These are phyloP conservation scores for Stegostoma tigrinum DNA, from an alignment of 2,113 vertebrate species.

Conservation along the genomic window DNA sequence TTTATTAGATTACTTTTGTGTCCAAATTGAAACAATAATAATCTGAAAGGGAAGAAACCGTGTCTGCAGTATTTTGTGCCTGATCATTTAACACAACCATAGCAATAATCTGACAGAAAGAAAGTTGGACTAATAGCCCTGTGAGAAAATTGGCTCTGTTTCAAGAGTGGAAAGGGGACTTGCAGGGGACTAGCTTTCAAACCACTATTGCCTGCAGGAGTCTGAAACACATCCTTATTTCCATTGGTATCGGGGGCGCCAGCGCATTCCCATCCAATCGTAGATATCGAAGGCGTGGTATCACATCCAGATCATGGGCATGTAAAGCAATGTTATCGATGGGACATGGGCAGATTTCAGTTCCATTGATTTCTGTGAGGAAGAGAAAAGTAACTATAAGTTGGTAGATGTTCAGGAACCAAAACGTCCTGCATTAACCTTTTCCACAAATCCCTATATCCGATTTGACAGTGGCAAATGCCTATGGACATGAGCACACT, in stretches of 20 bases:
- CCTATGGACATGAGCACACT: neutral
- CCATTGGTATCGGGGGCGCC: slow-evolving; percentile 79
- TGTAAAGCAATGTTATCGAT: slow-evolving; percentile 46
- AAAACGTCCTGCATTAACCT: neutral
- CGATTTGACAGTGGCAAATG: neutral
- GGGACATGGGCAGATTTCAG: slow-evolving; percentile 72
- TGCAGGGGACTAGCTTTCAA: neutral
- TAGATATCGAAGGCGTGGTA: slow-evolving; percentile 82
- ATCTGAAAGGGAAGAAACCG: neutral
- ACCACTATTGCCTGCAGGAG: slow-evolving; percentile 75
- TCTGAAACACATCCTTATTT: slow-evolving; percentile 94
- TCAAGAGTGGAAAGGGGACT: neutral
- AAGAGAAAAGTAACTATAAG: neutral
- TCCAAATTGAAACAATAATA: neutral
- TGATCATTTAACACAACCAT: neutral
- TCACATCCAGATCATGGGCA: slow-evolving; percentile 52
- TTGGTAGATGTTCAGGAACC: neutral
- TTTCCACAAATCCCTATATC: neutral
- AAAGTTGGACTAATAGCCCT: neutral
- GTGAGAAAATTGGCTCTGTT: neutral
- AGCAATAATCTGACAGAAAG: neutral
- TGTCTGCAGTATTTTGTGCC: neutral
- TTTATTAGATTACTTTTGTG: neutral
- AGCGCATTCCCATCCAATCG: slow-evolving; percentile 87
- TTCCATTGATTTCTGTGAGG: slow-evolving; percentile 79